Percentiles rank a stretch among this genome's conserved stretches.
phyloP scores from a whole-genome alignment of 2,888 invertebrate genomes.

The Leptinotarsa juncta region DNA sequence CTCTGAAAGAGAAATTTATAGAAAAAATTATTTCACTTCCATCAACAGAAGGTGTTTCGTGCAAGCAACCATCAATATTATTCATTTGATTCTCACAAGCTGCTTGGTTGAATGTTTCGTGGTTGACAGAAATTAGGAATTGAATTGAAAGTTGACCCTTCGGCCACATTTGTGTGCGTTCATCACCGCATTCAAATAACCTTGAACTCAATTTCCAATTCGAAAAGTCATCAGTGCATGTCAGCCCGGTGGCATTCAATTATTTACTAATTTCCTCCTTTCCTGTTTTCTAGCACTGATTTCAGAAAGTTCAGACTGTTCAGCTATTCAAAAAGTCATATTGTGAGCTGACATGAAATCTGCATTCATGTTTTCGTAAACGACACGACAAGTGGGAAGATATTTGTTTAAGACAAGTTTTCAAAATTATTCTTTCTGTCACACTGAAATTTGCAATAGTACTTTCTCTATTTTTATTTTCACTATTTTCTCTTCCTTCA shows the following conservation, averaged over 20 bases:
- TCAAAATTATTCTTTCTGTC: too few relatives aligned
- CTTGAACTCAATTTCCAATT: slow-evolving; percentile 55
- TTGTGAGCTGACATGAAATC: neutral
- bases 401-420: too few relatives aligned
- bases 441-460: too few relatives aligned
- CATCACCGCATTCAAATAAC: slow-evolving; percentile 23
- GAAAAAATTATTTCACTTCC: neutral
- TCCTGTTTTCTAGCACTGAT: slow-evolving; percentile 42
- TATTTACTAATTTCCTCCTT: slow-evolving; percentile 58
- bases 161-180: slow-evolving; percentile 27
- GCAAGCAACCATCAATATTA: neutral
- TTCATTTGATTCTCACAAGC: neutral
- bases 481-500: too few relatives aligned
- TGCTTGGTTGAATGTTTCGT: neutral
- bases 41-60: neutral
- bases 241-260: slow-evolving; percentile 54
- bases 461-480: too few relatives aligned
- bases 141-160: slow-evolving; percentile 12
- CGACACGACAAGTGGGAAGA: too few relatives aligned
- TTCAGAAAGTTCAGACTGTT: neutral
- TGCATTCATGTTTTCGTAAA: neutral
- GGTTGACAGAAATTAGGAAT: neutral
- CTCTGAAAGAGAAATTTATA: too few relatives aligned
- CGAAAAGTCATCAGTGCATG: slow-evolving; percentile 55
- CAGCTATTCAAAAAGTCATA: neutral